Evolutionary conservation across 2,888 invertebrate species (phyloP).

Genomic region (Torymus tubicola): DNA sequence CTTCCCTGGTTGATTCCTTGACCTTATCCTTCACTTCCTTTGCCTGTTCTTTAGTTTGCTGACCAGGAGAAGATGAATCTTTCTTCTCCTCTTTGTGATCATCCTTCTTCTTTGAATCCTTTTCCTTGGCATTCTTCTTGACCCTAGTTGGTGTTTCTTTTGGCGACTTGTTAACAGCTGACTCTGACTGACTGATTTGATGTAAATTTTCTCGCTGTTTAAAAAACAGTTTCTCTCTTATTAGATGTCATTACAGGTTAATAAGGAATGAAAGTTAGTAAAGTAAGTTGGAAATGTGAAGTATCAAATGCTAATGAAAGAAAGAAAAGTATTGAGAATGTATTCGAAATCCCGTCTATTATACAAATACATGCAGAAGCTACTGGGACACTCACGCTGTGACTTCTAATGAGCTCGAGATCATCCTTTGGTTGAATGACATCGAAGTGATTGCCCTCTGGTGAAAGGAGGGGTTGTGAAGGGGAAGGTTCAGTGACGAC

Average conservation of each 20-base stretch:
- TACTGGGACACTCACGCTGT: constrained; percentile 76
- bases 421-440: constrained; percentile 90
- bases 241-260: neutral
- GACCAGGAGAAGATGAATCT: constrained; percentile 35
- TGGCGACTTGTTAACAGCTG: constrained; percentile 70
- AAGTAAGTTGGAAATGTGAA: too few relatives aligned
- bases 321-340: too few relatives aligned
- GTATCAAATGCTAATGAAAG: too few relatives aligned
- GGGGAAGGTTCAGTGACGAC: constrained; percentile 71
- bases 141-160: constrained; percentile 72
- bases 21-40: constrained; percentile 59
- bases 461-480: constrained; percentile 74
- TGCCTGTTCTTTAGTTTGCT: constrained; percentile 36
- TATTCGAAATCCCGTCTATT: neutral
- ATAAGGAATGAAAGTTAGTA: neutral
- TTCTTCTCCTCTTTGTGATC: constrained; percentile 69
- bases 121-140: constrained; percentile 69
- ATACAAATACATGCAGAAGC: constrained; percentile 45
- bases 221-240: constrained; percentile 14
- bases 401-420: constrained; percentile 78
- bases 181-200: constrained; percentile 65
- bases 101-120: constrained; percentile 68
- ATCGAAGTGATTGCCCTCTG: constrained; percentile 84
- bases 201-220: constrained; percentile 70
- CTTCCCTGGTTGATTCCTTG: constrained; percentile 64